Conservation (phyloP, 37 sponge, comb jelly and placozoan genomes). For the Petrosia ficiformis region DNA sequence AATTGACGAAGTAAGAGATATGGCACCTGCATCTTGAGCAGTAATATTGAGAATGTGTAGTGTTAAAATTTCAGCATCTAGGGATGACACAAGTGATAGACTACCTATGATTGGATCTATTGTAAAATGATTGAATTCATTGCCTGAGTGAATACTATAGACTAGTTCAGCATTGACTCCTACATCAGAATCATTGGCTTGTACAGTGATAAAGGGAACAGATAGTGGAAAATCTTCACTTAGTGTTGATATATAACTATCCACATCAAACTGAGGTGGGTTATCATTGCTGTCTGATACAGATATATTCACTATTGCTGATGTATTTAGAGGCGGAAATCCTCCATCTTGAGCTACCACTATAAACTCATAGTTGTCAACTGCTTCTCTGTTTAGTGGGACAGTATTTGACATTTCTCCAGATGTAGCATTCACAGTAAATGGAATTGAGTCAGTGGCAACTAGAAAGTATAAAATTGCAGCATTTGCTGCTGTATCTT, state of each 20-base stretch:
- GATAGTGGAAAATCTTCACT: conserved; percentile 40
- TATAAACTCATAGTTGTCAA: conserved; percentile 24
- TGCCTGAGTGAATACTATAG: conserved; percentile 22
- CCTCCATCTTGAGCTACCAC: conserved; percentile 60
- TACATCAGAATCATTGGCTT: conserved; percentile 55
- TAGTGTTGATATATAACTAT: conserved; percentile 11
- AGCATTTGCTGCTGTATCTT: conserved; percentile 27
- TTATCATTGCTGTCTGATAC: conserved; percentile 81
- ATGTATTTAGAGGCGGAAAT: conserved; percentile 18
- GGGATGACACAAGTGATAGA: conserved; percentile 10
- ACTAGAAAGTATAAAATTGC: conserved; percentile 9
- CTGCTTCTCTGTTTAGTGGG: conserved; percentile 47
- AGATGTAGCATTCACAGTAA: conserved; percentile 33
- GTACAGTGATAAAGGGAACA: conserved; percentile 31
- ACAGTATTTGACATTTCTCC: conserved; percentile 23
- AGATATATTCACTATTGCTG: conserved; percentile 29
- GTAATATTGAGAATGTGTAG: conserved; percentile 10
- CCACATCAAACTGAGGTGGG: conserved; percentile 36
- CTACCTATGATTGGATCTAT: conserved; percentile 41
- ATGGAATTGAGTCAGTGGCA: neutral
- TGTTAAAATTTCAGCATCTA: conserved; percentile 24
- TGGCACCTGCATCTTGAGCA: conserved; percentile 23
- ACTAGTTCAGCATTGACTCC: conserved; percentile 26
- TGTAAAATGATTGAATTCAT: conserved; percentile 19
- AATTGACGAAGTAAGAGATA: conserved; percentile 19